Conservation (phyloP, 2,113 vertebrate genomes). For the Zeus faber region DNA sequence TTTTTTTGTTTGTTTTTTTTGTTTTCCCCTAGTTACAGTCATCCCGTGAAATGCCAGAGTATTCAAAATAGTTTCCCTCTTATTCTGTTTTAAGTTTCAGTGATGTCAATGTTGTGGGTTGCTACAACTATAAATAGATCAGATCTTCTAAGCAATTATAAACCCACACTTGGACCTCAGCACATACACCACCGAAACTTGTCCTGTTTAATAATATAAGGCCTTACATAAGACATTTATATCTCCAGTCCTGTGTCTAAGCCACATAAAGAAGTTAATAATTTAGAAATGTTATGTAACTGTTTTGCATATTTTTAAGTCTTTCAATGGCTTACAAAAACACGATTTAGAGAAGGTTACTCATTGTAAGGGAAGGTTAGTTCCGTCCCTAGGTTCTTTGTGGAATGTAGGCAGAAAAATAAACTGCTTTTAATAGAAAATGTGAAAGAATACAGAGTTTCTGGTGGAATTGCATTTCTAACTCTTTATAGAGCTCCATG, state of each 20-base stretch:
- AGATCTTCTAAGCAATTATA: constrained; percentile 73
- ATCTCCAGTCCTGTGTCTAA: constrained; percentile 66
- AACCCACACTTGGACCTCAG: constrained; percentile 66
- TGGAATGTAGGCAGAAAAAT: background rate
- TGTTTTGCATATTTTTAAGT: constrained; percentile 72
- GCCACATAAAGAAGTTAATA: constrained; percentile 74
- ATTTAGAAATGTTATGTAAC: constrained; percentile 72
- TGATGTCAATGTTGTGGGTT: constrained; percentile 66
- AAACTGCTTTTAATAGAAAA: too few relatives aligned
- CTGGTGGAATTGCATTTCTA: too few relatives aligned
- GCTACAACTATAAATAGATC: constrained; percentile 67
- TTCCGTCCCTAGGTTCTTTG: constrained; percentile 19
- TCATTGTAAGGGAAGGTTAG: constrained; percentile 30
- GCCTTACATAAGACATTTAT: constrained; percentile 74
- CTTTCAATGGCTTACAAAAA: constrained; percentile 49
- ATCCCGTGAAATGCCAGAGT: constrained; percentile 23
- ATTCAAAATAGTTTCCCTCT: too few relatives aligned
- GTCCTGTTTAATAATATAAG: constrained; percentile 74
- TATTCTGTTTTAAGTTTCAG: constrained; percentile 38
- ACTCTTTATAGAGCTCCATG: too few relatives aligned
- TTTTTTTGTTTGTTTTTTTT: too few relatives aligned
- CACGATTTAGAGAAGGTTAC: constrained; percentile 28
- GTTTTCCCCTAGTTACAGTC: background rate
- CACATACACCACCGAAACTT: constrained; percentile 64
- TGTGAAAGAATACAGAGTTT: too few relatives aligned